Evolutionary conservation across 2,113 vertebrate genomes (phyloP), one percentile per base, ranked within the genome.

Genomic region (Varanus salvator): DNA sequence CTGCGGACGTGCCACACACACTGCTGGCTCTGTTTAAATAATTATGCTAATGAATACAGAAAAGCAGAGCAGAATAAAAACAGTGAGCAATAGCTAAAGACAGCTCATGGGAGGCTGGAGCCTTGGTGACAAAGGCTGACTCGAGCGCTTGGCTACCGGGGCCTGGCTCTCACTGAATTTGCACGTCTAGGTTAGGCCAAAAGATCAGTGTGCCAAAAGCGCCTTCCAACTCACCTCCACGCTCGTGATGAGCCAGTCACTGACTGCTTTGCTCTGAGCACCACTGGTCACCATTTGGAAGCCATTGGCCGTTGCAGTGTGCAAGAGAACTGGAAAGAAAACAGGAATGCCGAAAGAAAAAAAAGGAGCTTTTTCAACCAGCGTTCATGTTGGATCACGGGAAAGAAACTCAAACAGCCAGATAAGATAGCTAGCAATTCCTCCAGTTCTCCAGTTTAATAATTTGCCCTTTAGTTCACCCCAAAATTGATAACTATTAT

Each of bases 241-340:
- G 0, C 99, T 99, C 93, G 98, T 99, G 92, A 99, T 99, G 92
- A 98, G 98, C 99, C 99, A 99, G 96, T 99, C 99, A 0, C 96
- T 99, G 94, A 99, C 92, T 0, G 99, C 98, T 97, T 99, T 99
- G 95, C 99, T 99, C 93, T 99, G 99, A 84, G 98, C 98, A 80
- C 99, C 99, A 0, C 99, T 99, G 86, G 98, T 99, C 89, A 99
- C 99, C 99, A 99, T 99, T 97, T 99, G 99, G 94, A 99, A 99
- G 90, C 99, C 99, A 0, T 99, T 99, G 89, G 99, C 99, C 2
- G 99, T 99, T 86, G 99, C 99, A 0, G 99, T 99, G 93, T 99
- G 98, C 72, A 99, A 96, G 88, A 99, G 96, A 88, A 99, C 99
- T 99, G 87, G 1, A 86, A 90, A 57, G 25, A 8, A 25, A n/a